Percentiles rank a stretch among this genome's conserved stretches.
Evolutionary conservation across 2,113 vertebrate species (phyloP).

Genomic region (Dendrocopos noguchii): DNA sequence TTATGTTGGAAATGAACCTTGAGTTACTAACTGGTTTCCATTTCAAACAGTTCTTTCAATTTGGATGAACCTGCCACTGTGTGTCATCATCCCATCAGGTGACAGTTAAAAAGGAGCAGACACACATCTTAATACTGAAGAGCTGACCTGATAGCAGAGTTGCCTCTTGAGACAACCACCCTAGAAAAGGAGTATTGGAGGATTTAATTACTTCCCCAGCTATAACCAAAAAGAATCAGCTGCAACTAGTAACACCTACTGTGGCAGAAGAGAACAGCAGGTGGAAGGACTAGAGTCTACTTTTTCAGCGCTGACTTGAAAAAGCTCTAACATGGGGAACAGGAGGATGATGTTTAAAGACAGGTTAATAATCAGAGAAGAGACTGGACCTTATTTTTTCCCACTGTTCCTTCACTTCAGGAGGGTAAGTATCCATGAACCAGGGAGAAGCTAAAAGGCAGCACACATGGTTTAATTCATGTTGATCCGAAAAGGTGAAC

Average conservation of each 20-base stretch:
- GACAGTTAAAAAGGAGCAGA: neutral
- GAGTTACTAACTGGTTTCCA: neutral
- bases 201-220: neutral
- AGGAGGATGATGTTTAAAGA: neutral
- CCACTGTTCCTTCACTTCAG: neutral
- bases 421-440: neutral
- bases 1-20: constrained; percentile 20
- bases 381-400: neutral
- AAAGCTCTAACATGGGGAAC: neutral
- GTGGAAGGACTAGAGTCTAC: neutral
- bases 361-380: neutral
- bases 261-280: neutral
- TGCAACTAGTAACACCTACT: neutral
- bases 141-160: neutral
- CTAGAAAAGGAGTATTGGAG: neutral
- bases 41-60: neutral
- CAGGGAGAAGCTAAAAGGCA: neutral
- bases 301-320: neutral
- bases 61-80: neutral
- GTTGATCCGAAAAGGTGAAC: neutral
- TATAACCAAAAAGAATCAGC: neutral
- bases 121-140: neutral
- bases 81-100: neutral
- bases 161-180: neutral
- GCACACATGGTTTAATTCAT: neutral